A percentile compares a stretch with the other conserved stretches of the same genome.
Evolutionary conservation across 2,888 invertebrate genomes (phyloP).

Genomic region (Dicranocentrus wangi): DNA sequence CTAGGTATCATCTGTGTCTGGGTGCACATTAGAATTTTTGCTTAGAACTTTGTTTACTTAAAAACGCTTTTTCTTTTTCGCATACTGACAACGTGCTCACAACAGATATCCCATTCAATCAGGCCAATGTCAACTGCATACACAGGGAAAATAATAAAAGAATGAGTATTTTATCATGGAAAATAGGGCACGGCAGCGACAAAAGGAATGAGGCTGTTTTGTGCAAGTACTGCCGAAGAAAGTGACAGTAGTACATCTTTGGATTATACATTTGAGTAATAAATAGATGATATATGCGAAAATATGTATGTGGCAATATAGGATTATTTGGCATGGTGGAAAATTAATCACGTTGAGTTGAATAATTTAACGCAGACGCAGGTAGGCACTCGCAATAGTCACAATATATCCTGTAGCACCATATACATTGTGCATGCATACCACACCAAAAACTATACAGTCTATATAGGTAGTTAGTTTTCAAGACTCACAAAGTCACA

Average conservation of each 20-base stretch:
- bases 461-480: no score
- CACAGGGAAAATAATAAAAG: neutral
- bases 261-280: neutral
- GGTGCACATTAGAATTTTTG: no score
- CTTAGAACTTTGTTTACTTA: neutral
- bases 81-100: neutral
- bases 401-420: no score
- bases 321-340: neutral
- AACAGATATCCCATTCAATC: slow-evolving; percentile 29
- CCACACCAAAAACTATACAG: no score
- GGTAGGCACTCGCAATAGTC: no score
- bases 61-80: neutral
- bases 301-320: neutral
- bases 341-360: no score
- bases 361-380: no score
- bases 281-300: neutral
- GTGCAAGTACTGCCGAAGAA: neutral
- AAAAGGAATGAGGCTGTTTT: neutral
- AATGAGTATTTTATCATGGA: slow-evolving; percentile 8
- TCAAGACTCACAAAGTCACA: no score
- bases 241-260: neutral
- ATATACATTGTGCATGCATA: no score
- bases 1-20: no score
- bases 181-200: slow-evolving; percentile 47
- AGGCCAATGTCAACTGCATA: slow-evolving; percentile 62